Base-by-base conservation (phyloP, 2,888 invertebrate genomes). In the Cerceris rybyensis region DNA sequence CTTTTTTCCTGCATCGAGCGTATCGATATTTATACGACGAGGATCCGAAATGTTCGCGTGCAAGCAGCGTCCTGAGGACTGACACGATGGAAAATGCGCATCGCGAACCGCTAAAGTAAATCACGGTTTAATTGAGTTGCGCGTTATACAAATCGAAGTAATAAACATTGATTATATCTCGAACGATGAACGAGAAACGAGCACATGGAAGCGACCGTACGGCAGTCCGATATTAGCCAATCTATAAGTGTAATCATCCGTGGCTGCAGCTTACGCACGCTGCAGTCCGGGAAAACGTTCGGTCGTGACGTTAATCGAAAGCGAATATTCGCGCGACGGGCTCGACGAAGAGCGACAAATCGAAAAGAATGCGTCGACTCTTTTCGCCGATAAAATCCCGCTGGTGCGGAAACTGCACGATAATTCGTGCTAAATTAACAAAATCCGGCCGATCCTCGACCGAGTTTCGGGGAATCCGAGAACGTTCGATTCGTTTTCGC, bases 71-170 rank as follows among this genome's bases (percentile, higher is more conserved):
- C 7, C 39, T 0, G 6, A 8, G 8, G 65, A 60, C 17, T 14
- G 16, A 59, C 43, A 13, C 50, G 9, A 17, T 50, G 50, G 41
- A 58, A 46, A 54, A 66, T 17, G 1, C 11, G 11, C 28, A n/a
- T 49, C 6, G 11, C 28, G 39, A 16, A 6, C 17, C 46, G 64
- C 42, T 57, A 60, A 60, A 69, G 67, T 70, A 74, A 83, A 83
- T 83, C 71, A 67, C 14, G 2, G 52, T 63, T 81, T 81, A 81
- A 83, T 83, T 58, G 71, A 72, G 73, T 60, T 39, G 64, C 61
- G 58, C 69, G 73, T 82, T 82, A 59, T 73, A 80, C 78, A 73
- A 78, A 75, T 80, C 70, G 64, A 42, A 57, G 59, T 75, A 73
- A 80, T 80, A 71, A 73, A 70, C 71, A 57, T 75, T 67, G 61